These are phyloP conservation scores for Prochilodus magdalenae DNA, from an alignment of 2,113 vertebrate genomes.

Conservation along the genomic window DNA sequence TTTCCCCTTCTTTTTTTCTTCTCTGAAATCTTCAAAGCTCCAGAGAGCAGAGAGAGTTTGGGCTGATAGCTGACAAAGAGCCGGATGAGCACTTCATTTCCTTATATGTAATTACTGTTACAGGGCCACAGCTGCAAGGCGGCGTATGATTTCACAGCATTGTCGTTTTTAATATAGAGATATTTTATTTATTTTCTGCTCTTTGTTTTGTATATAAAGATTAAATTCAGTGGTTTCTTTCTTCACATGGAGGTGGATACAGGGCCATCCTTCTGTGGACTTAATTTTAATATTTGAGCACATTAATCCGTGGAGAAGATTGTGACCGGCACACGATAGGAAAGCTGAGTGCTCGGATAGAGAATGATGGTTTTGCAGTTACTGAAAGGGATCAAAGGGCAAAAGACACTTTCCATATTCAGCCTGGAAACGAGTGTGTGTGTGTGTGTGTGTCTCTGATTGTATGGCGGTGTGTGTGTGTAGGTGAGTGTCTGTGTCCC, in stretches of 20 bases:
- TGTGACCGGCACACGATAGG: neutral
- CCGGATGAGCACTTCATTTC: constrained; percentile 5
- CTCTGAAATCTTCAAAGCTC: neutral
- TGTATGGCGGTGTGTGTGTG: constrained; percentile 24
- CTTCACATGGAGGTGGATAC: neutral
- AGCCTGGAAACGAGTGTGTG: neutral
- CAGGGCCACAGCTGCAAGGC: neutral
- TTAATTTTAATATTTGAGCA: neutral
- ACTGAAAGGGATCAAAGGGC: neutral
- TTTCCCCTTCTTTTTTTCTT: no score
- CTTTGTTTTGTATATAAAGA: neutral
- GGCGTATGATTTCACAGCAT: constrained; percentile 47
- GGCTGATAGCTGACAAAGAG: neutral
- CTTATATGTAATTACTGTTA: constrained; percentile 19
- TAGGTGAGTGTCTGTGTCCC: neutral
- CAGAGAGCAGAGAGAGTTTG: constrained; percentile 3
- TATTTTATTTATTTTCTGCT: neutral
- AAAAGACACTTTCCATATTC: neutral
- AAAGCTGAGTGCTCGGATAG: neutral
- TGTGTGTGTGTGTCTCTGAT: constrained; percentile 10
- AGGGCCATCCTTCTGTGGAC: neutral
- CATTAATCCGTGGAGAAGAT: constrained; percentile 3
- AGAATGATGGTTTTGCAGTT: neutral
- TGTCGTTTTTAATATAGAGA: neutral
- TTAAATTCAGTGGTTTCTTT: neutral